Evolutionary conservation across 2,113 vertebrate species (phyloP).

Genomic region (Odontophorus gujanensis): DNA sequence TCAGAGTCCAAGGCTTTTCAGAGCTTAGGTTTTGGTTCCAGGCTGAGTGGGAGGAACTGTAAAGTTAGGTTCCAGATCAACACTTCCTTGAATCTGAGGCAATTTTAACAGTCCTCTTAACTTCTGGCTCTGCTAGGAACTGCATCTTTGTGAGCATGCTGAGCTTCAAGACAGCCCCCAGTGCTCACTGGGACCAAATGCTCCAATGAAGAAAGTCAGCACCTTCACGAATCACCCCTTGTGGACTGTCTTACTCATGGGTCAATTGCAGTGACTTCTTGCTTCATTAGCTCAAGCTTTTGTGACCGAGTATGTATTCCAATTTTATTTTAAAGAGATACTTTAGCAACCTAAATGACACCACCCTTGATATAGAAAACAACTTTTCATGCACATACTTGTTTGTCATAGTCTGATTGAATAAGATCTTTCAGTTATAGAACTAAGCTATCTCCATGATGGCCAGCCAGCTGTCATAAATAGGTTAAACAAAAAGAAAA

Average conservation of each 20-base stretch:
- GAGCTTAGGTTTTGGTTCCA: constrained; percentile 6
- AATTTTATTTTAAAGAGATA: background rate
- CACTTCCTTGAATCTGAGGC: background rate
- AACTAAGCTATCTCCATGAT: background rate
- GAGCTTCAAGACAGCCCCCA: background rate
- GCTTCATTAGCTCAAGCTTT: background rate
- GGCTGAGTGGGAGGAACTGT: background rate
- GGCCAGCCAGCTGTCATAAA: background rate
- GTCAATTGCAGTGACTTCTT: background rate
- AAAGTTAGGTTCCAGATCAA: constrained; percentile 20
- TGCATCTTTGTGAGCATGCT: background rate
- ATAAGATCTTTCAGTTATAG: background rate
- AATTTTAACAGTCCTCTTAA: background rate
- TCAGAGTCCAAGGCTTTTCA: background rate
- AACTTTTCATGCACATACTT: background rate
- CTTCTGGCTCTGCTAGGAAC: background rate
- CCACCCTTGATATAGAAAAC: background rate
- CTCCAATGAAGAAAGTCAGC: background rate
- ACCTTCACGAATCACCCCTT: background rate
- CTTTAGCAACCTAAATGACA: background rate
- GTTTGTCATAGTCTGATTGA: background rate
- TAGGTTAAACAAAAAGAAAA: background rate
- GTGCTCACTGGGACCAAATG: background rate
- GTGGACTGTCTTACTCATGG: background rate
- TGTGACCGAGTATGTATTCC: constrained; percentile 1